A percentile compares a stretch with the other conserved stretches of the same genome.
These are phyloP conservation scores for Pantherophis vulpinus DNA, from an alignment of 2,797 vertebrate genomes.

Conservation along the genomic window DNA sequence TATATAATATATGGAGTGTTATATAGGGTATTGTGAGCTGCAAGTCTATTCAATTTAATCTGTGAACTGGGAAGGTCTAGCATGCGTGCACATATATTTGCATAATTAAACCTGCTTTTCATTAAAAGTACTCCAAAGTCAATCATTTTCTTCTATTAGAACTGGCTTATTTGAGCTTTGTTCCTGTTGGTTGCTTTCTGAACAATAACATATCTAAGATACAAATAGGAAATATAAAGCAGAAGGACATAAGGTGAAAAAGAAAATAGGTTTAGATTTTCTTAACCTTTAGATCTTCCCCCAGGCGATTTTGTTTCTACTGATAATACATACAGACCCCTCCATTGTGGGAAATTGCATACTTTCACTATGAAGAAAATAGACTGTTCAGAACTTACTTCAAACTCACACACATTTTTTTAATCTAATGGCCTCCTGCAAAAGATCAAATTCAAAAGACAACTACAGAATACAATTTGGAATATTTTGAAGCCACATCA, in stretches of 20 bases:
- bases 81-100: neutral
- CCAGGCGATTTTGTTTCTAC: neutral
- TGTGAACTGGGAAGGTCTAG: neutral
- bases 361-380: conserved; percentile 20
- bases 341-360: conserved; percentile 15
- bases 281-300: neutral
- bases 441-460: conserved; percentile 27
- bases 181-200: neutral
- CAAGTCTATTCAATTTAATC: neutral
- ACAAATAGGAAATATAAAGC: conserved; percentile 24
- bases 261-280: conserved; percentile 20
- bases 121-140: neutral
- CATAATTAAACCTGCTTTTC: neutral
- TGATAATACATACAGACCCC: neutral
- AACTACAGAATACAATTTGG: conserved; percentile 22
- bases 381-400: conserved; percentile 12
- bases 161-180: neutral
- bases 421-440: conserved; percentile 31
- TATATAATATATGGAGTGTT: neutral
- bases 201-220: neutral
- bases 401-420: conserved; percentile 13
- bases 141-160: neutral
- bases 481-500: conserved; percentile 26
- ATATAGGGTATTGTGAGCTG: neutral
- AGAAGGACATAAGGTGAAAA: conserved; percentile 13